Conservation (phyloP, 2,113 vertebrate species). For the Willisornis vidua region DNA sequence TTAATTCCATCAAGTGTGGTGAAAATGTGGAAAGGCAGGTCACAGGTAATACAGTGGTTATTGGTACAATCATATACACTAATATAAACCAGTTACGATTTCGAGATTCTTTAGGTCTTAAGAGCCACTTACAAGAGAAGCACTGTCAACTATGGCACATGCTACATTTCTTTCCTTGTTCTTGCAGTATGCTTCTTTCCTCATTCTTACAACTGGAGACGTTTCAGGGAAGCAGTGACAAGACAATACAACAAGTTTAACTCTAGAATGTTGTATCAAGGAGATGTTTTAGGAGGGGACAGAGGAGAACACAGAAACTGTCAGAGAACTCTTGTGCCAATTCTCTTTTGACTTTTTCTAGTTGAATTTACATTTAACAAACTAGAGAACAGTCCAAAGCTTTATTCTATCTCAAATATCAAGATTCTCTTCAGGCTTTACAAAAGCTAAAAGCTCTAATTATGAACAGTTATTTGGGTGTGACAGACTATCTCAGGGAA, state of each 20-base stretch:
- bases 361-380: not conserved
- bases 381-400: not conserved
- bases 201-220: not conserved
- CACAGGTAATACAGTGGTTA: not conserved
- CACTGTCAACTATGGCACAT: not conserved
- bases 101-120: not conserved
- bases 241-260: not conserved
- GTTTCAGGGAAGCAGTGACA: not conserved
- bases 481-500: accelerated
- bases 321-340: not conserved
- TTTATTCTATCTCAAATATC: not conserved
- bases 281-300: not conserved
- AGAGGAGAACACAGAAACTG: not conserved
- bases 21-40: not conserved
- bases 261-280: not conserved
- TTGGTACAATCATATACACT: not conserved
- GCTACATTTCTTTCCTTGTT: accelerated
- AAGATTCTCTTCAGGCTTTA: not conserved
- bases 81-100: not conserved
- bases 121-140: not conserved
- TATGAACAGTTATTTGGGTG: not conserved
- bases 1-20: not conserved
- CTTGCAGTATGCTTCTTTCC: not conserved
- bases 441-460: not conserved
- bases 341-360: not conserved